phyloP scores from a whole-genome alignment of 2,113 vertebrate species.

The Aegotheles bennettii region DNA sequence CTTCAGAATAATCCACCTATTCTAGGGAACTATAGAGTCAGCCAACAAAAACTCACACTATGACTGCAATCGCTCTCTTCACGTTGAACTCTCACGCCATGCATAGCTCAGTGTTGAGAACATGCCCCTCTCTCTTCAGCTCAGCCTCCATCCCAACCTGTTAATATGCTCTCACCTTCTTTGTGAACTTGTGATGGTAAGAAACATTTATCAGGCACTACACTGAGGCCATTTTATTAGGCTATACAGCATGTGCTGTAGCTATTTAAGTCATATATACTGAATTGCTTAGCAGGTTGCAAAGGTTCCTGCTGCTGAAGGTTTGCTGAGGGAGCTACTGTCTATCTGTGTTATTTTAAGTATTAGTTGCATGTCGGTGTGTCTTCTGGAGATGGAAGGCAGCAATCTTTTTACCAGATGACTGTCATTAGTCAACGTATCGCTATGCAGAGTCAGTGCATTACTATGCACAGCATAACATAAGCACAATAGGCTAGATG shows the following conservation, averaged over 20 bases:
- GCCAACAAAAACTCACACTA: neutral
- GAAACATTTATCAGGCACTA: neutral
- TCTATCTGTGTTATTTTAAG: conserved; percentile 23
- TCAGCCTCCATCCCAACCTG: neutral
- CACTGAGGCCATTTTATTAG: neutral
- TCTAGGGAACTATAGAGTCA: neutral
- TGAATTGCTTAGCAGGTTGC: neutral
- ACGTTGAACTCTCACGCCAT: neutral
- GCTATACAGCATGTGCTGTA: neutral
- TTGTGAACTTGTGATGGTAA: neutral
- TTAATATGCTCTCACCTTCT: neutral
- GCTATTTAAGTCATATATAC: neutral
- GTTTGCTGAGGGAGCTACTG: conserved; percentile 17
- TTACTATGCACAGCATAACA: conserved; percentile 10
- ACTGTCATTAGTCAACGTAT: neutral
- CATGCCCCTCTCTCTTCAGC: neutral
- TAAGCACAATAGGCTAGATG: conserved; percentile 5
- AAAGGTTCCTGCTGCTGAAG: neutral
- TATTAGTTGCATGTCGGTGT: neutral
- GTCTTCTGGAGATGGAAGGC: conserved; percentile 21
- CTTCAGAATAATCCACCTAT: conserved; percentile 3
- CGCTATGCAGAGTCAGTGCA: conserved; percentile 18
- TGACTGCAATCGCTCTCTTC: neutral
- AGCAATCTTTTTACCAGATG: neutral
- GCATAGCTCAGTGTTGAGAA: neutral